phyloP scores from a whole-genome alignment of 2,113 vertebrate species.

The Otis tarda region DNA sequence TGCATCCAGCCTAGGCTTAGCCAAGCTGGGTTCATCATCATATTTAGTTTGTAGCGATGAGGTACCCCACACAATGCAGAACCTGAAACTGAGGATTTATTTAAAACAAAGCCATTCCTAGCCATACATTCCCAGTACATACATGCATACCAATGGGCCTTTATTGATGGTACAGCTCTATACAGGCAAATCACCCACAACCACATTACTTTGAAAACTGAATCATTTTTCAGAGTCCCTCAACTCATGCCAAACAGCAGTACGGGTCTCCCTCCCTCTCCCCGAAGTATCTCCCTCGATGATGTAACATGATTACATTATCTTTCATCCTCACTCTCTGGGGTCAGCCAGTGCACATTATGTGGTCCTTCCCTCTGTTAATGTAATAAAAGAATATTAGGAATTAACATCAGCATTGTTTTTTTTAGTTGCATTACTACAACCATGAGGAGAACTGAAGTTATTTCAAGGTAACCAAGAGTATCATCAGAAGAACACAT shows the following conservation, averaged over 20 bases:
- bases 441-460: background rate
- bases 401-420: background rate
- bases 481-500: background rate
- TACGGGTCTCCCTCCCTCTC: background rate
- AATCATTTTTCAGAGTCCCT: background rate
- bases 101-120: background rate
- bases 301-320: background rate
- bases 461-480: background rate
- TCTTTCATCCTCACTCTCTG: background rate
- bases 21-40: background rate
- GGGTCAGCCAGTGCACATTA: background rate
- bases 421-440: background rate
- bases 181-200: background rate
- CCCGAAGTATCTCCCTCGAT: too few species aligned
- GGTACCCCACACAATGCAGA: background rate
- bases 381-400: fast-evolving
- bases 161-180: background rate
- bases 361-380: background rate
- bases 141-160: background rate
- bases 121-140: background rate
- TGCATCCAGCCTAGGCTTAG: background rate
- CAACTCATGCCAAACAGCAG: background rate
- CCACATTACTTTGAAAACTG: background rate
- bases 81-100: background rate
- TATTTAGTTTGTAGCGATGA: background rate